phyloP scores from a whole-genome alignment of 2,888 invertebrate genomes.

The Drosophila diplacantha region DNA sequence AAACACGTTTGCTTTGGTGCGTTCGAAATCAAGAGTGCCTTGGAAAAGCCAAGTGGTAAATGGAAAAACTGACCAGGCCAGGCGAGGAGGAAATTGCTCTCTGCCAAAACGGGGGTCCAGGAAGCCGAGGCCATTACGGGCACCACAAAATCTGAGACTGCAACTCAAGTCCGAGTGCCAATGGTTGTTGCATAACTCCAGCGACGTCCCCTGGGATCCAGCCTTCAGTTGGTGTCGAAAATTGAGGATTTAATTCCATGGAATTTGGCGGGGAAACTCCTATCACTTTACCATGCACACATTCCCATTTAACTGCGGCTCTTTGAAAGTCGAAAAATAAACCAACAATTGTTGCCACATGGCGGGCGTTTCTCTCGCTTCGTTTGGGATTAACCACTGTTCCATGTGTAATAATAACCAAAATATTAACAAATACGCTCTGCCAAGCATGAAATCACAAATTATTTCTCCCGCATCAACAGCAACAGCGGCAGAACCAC shows the following conservation, averaged over 20 bases:
- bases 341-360: conserved; percentile 41
- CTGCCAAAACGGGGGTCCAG: conserved; percentile 55
- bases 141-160: conserved; percentile 45
- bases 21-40: conserved; percentile 59
- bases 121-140: conserved; percentile 48
- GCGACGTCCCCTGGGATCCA: conserved; percentile 17
- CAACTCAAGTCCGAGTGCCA: conserved; percentile 29
- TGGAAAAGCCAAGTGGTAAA: conserved; percentile 39
- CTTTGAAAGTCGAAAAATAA: conserved; percentile 10
- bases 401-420: conserved; percentile 62
- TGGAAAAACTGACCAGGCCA: conserved; percentile 42
- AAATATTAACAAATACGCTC: conserved; percentile 71
- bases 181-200: conserved; percentile 19
- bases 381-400: conserved; percentile 15
- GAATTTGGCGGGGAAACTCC: conserved; percentile 11
- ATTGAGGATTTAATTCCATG: conserved; percentile 30
- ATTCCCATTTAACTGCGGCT: conserved; percentile 16
- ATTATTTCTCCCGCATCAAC: conserved; percentile 41
- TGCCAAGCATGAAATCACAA: conserved; percentile 71
- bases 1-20: conserved; percentile 63
- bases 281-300: conserved; percentile 8
- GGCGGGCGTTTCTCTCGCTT: conserved; percentile 43
- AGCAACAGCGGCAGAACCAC: conserved; percentile 25
- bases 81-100: conserved; percentile 40
- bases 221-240: conserved; percentile 20